Percentiles rank a stretch among this genome's conserved stretches.
phyloP scores from a whole-genome alignment of 2,113 vertebrate genomes.

The Lichenostomus cassidix region DNA sequence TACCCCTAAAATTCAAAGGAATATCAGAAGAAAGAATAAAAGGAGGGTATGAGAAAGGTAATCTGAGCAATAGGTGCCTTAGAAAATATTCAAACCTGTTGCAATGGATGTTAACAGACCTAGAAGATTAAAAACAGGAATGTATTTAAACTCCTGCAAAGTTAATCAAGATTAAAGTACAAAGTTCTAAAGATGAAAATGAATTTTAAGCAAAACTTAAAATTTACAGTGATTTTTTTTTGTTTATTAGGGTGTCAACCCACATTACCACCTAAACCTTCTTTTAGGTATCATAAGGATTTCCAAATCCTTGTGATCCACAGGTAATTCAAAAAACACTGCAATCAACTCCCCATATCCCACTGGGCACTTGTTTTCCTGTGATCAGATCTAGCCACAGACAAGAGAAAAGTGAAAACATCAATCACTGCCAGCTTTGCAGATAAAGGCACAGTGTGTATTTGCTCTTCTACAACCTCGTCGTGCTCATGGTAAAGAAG shows the following conservation, averaged over 20 bases:
- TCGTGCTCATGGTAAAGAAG: not conserved
- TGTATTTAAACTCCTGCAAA: not conserved
- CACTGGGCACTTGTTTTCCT: not conserved
- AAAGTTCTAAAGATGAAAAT: not conserved
- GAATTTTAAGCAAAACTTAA: not conserved
- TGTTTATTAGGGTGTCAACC: not conserved
- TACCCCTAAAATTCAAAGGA: not conserved
- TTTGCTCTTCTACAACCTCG: not conserved
- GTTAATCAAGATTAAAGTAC: not conserved
- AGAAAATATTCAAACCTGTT: not conserved
- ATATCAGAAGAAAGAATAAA: not conserved
- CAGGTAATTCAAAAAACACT: not conserved
- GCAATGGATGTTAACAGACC: not conserved
- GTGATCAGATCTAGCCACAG: not conserved
- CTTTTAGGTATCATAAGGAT: not conserved
- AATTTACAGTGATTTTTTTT: not conserved
- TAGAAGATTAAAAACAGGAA: not conserved
- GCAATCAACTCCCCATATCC: not conserved
- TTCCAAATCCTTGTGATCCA: not conserved
- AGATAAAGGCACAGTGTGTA: not conserved
- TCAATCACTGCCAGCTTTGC: not conserved
- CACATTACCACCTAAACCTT: not conserved
- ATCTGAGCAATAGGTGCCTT: not conserved
- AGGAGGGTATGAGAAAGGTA: not conserved
- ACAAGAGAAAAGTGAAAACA: constrained; percentile 5